Percentiles rank a stretch among this genome's conserved stretches.
These are phyloP conservation scores for Notocelia uddmanniana DNA, from an alignment of 2,888 invertebrate species.

Conservation along the genomic window DNA sequence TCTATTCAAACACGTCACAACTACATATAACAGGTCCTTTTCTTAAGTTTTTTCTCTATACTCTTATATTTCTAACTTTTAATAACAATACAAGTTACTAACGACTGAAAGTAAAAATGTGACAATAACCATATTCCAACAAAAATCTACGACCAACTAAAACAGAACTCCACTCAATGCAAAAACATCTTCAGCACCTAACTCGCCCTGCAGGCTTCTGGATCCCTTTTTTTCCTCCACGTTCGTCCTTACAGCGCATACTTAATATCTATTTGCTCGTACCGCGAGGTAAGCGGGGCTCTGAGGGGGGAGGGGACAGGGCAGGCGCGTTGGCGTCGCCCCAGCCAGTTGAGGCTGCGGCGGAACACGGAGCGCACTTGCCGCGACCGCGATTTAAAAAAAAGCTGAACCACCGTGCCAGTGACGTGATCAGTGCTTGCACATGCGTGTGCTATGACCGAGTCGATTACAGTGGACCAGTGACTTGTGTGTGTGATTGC, in stretches of 20 bases:
- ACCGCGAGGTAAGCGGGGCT: slow-evolving; percentile 70
- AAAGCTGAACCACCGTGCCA: slow-evolving; percentile 70
- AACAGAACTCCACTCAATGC: too few relatives aligned
- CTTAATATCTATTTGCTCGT: slow-evolving; percentile 85
- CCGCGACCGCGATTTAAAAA: slow-evolving; percentile 53
- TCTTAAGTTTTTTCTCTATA: too few relatives aligned
- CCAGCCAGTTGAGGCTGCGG: slow-evolving; percentile 83
- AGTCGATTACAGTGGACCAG: slow-evolving; percentile 61
- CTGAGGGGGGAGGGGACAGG: slow-evolving; percentile 65
- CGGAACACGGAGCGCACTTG: slow-evolving; percentile 63
- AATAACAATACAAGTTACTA: too few relatives aligned
- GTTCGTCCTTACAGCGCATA: slow-evolving; percentile 80
- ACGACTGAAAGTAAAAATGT: too few relatives aligned
- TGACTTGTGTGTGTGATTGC: slow-evolving; percentile 72
- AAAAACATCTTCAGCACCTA: slow-evolving; percentile 51
- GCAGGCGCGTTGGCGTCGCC: slow-evolving; percentile 82
- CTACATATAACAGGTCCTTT: too few relatives aligned
- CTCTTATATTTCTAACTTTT: too few relatives aligned
- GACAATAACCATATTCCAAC: too few relatives aligned
- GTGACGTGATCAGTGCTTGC: slow-evolving; percentile 73
- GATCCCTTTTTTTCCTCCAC: slow-evolving; percentile 75
- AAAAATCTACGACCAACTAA: too few relatives aligned
- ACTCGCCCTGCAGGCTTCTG: slow-evolving; percentile 65
- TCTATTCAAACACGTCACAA: too few relatives aligned
- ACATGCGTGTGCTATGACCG: slow-evolving; percentile 71